Conservation (phyloP, 2,888 invertebrate species). For the Isotomurus palustris region DNA sequence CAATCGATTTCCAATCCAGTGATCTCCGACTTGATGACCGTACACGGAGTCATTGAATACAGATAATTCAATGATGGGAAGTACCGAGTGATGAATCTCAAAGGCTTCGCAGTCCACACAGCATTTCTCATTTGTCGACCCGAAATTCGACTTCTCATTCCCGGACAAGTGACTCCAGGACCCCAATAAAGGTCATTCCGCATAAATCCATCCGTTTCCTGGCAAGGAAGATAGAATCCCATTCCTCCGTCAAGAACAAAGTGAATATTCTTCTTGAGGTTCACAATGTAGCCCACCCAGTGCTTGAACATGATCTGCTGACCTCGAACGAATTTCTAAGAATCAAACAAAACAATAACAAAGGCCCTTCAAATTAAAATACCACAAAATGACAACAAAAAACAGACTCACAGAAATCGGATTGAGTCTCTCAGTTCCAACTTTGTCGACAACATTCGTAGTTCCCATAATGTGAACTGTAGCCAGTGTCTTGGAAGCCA, state of each 20-base stretch:
- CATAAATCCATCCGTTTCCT: constrained; percentile 39
- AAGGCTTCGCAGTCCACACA: constrained; percentile 18
- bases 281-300: constrained; percentile 40
- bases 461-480: constrained; percentile 82
- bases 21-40: constrained; percentile 24
- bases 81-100: constrained; percentile 34
- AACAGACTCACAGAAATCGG: constrained; percentile 57
- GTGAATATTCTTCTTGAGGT: constrained; percentile 30
- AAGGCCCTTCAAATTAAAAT: not conserved
- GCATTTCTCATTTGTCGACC: constrained; percentile 24
- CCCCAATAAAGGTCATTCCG: constrained; percentile 41
- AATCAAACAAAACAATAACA: not conserved
- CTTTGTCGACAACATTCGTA: constrained; percentile 76
- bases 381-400: not conserved
- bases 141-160: constrained; percentile 28
- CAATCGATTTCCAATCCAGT: constrained; percentile 27
- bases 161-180: constrained; percentile 38
- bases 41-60: constrained; percentile 27
- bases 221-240: constrained; percentile 24
- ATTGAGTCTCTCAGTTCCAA: constrained; percentile 71
- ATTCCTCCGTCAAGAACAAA: constrained; percentile 34
- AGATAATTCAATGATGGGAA: constrained; percentile 30
- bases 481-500: constrained; percentile 74
- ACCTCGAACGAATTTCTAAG: constrained; percentile 36
- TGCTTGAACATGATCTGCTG: constrained; percentile 34